These are phyloP conservation scores for Gymnosoma rotundatum DNA, from an alignment of 2,888 invertebrate genomes.

Conservation along the genomic window DNA sequence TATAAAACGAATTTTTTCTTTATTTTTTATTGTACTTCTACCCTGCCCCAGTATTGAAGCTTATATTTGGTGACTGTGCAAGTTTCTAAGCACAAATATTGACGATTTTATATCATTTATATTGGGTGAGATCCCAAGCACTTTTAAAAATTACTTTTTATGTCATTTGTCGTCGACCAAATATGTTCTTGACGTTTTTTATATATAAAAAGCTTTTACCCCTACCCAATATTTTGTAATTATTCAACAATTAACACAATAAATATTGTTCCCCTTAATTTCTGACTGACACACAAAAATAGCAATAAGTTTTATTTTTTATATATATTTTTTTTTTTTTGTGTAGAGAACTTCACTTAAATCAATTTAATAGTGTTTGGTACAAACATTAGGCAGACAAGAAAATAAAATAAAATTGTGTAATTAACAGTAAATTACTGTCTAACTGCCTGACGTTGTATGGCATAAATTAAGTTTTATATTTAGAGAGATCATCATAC, in stretches of 20 bases:
- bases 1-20: not conserved
- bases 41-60: not conserved
- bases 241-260: constrained; percentile 20
- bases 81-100: not conserved
- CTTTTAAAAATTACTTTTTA: not conserved
- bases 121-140: not conserved
- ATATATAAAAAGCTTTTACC: constrained; percentile 13
- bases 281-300: not conserved
- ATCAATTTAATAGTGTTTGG: constrained; percentile 29
- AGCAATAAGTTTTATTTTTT: not conserved
- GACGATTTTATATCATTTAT: not conserved
- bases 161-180: too few relatives aligned
- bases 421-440: constrained; percentile 26
- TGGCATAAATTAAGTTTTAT: not conserved
- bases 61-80: constrained; percentile 1
- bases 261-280: constrained; percentile 12
- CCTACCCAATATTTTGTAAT: constrained; percentile 20
- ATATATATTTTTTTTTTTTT: not conserved
- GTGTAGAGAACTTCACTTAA: constrained; percentile 28
- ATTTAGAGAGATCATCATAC: not conserved
- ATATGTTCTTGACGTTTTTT: not conserved
- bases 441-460: not conserved
- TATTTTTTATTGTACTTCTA: not conserved
- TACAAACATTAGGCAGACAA: not conserved
- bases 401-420: constrained; percentile 11